Conservation (phyloP, 2,797 vertebrate species). For the Darevskia mixta region DNA sequence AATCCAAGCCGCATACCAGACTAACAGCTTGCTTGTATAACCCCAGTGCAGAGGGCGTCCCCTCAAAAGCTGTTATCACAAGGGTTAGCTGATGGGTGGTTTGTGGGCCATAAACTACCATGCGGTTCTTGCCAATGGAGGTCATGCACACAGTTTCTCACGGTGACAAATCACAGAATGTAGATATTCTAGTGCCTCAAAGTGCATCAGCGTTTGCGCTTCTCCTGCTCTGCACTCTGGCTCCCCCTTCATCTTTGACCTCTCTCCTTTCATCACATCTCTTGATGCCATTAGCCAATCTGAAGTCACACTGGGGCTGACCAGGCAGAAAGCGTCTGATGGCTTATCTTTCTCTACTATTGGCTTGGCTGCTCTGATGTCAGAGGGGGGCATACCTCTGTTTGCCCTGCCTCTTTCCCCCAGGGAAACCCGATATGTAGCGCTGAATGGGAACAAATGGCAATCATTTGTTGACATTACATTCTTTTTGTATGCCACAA, state of each 20-base stretch:
- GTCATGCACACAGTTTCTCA: not conserved
- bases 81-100: not conserved
- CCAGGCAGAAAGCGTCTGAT: not conserved
- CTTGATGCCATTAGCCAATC: not conserved
- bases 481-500: too few relatives aligned
- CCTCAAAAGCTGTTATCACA: not conserved
- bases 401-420: too few relatives aligned
- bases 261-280: not conserved
- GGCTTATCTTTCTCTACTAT: too few relatives aligned
- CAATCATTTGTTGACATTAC: too few relatives aligned
- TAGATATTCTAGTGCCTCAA: too few relatives aligned
- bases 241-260: not conserved
- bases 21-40: not conserved
- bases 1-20: not conserved
- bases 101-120: too few relatives aligned
- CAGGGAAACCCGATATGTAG: too few relatives aligned
- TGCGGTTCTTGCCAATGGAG: not conserved
- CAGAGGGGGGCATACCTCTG: too few relatives aligned
- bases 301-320: not conserved
- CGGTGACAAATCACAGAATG: not conserved
- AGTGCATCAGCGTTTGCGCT: not conserved
- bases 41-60: too few relatives aligned
- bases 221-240: not conserved
- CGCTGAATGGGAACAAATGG: too few relatives aligned
- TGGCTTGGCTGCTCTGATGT: too few relatives aligned